Evolutionary conservation across 2,797 vertebrate genomes (phyloP).

Genomic region (Microhierax caerulescens): DNA sequence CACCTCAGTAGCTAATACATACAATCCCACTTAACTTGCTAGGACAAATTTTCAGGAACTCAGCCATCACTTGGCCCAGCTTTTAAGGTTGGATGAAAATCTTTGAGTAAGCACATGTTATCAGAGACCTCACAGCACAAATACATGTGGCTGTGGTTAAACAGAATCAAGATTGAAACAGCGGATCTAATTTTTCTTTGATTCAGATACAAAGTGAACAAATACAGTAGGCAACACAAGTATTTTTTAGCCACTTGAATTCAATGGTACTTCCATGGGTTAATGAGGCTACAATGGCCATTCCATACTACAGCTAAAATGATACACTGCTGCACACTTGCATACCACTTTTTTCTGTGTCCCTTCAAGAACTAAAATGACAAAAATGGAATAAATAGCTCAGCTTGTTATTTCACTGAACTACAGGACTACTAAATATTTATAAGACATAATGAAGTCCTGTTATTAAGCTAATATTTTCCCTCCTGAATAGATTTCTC

Average conservation of each 20-base stretch:
- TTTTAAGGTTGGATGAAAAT: background rate
- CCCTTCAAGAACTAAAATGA: slow-evolving; percentile 9
- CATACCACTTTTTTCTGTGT: background rate
- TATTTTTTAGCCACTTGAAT: background rate
- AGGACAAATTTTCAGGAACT: background rate
- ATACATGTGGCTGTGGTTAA: background rate
- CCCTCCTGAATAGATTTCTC: slow-evolving; percentile 31
- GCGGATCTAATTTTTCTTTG: background rate
- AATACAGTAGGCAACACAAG: background rate
- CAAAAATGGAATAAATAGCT: slow-evolving; percentile 39
- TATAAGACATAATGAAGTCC: slow-evolving; percentile 3
- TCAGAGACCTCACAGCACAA: background rate
- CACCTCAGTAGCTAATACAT: background rate
- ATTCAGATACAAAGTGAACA: background rate
- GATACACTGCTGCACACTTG: background rate
- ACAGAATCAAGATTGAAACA: background rate
- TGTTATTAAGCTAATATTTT: slow-evolving; percentile 43
- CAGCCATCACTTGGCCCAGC: background rate
- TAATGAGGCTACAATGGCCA: background rate
- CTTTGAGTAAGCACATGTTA: background rate
- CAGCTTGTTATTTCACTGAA: slow-evolving; percentile 36
- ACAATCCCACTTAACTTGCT: background rate
- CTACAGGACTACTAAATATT: slow-evolving; percentile 31
- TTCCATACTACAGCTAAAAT: background rate
- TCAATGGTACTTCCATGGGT: background rate